These are phyloP conservation scores for Conchocele bisecta DNA, from an alignment of 2,888 invertebrate genomes.

Conservation along the genomic window DNA sequence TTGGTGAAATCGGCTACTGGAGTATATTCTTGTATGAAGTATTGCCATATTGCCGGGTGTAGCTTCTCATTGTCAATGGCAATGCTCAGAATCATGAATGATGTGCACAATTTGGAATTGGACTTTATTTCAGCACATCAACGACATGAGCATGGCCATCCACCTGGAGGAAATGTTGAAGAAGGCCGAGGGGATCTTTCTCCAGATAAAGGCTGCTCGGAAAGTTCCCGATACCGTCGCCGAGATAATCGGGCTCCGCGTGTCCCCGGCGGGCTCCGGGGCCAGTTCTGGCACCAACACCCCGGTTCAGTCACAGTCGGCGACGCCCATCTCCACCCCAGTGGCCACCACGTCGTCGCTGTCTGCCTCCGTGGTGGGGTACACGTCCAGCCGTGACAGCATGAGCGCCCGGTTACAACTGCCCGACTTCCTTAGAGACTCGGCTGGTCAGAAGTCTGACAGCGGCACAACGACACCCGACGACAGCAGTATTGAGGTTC, in stretches of 20 bases:
- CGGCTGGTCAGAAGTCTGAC: constrained; percentile 55
- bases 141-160: constrained; percentile 94
- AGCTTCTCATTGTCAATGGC: too few species aligned
- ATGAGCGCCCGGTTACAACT: constrained; percentile 62
- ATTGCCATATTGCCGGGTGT: too few species aligned
- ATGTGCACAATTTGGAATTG: too few species aligned
- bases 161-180: constrained; percentile 92
- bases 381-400: constrained; percentile 32
- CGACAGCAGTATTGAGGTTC: constrained; percentile 79
- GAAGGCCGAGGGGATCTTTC: constrained; percentile 95
- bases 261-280: constrained; percentile 52
- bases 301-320: constrained; percentile 47
- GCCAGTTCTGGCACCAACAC: constrained; percentile 64
- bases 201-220: constrained; percentile 87
- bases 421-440: constrained; percentile 45
- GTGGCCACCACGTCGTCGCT: constrained; percentile 16
- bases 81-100: too few species aligned
- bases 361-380: constrained; percentile 14
- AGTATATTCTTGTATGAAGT: too few species aligned
- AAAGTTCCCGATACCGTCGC: constrained; percentile 74
- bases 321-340: constrained; percentile 50
- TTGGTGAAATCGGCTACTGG: too few species aligned
- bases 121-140: constrained; percentile 89
- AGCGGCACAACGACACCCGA: constrained; percentile 72
- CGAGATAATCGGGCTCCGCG: constrained; percentile 77